A percentile compares a stretch with the other conserved stretches of the same genome.
Evolutionary conservation across 2,888 invertebrate genomes (phyloP).

Genomic region (Odontocolon sp.): DNA sequence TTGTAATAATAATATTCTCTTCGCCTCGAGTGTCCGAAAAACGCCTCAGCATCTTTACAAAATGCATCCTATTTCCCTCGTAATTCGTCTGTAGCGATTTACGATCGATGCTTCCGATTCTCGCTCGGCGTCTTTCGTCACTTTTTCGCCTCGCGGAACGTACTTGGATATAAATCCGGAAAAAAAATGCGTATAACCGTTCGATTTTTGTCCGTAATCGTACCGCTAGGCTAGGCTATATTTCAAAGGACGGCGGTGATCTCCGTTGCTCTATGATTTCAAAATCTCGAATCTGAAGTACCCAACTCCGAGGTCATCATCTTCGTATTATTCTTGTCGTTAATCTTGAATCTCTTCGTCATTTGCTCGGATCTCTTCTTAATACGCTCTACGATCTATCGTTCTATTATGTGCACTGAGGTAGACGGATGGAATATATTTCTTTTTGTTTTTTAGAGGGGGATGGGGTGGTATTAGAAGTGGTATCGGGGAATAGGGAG

Average conservation of each 20-base stretch:
- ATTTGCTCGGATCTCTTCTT: slow-evolving; percentile 35
- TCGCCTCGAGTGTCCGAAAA: slow-evolving; percentile 63
- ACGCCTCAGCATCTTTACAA: too few species aligned
- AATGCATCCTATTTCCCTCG: slow-evolving; percentile 26
- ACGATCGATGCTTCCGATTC: not conserved
- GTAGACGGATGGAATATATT: slow-evolving; percentile 79
- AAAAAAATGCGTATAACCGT: slow-evolving; percentile 42
- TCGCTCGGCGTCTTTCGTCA: slow-evolving; percentile 39
- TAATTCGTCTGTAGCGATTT: slow-evolving; percentile 1
- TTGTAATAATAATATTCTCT: slow-evolving; percentile 62
- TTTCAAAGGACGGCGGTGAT: slow-evolving; percentile 53
- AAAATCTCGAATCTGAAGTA: not conserved
- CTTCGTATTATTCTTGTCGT: slow-evolving; percentile 29
- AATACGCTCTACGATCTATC: slow-evolving; percentile 71
- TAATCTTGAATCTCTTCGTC: slow-evolving; percentile 8
- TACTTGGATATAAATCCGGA: slow-evolving; percentile 38
- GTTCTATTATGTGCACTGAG: slow-evolving; percentile 77
- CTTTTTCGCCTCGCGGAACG: slow-evolving; percentile 47
- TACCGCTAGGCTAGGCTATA: not conserved
- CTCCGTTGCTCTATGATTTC: slow-evolving; percentile 58
- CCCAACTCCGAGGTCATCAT: slow-evolving; percentile 15
- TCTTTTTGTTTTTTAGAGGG: too few species aligned
- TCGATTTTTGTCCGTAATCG: slow-evolving; percentile 6
- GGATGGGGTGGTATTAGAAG: slow-evolving; percentile 44
- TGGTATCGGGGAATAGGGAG: slow-evolving; percentile 5